These are phyloP conservation scores for Microcebus tavaratra DNA, from an alignment of 2,113 vertebrate genomes.

Conservation along the genomic window DNA sequence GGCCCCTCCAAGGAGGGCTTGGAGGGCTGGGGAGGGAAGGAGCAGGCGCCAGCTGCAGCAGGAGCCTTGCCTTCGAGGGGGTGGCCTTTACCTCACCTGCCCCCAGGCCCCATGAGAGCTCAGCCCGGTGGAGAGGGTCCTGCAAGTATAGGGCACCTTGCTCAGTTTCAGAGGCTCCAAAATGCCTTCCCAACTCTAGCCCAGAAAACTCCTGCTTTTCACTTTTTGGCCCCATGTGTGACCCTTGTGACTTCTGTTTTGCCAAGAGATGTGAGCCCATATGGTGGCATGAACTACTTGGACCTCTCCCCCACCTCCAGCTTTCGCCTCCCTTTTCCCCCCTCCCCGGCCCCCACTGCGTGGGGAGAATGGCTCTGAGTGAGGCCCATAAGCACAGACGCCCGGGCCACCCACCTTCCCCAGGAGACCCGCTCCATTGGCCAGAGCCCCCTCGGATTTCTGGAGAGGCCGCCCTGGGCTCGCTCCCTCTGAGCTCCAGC, in stretches of 20 bases:
- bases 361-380: background rate
- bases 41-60: background rate
- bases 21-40: background rate
- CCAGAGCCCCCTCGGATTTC: background rate
- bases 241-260: background rate
- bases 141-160: background rate
- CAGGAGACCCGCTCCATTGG: background rate
- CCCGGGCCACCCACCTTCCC: background rate
- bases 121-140: background rate
- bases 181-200: background rate
- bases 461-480: background rate
- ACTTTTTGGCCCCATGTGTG: background rate
- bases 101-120: background rate
- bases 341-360: background rate
- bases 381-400: background rate
- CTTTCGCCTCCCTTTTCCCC: background rate
- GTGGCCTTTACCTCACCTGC: background rate
- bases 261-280: background rate
- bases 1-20: background rate
- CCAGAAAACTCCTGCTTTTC: background rate
- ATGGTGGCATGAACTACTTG: background rate
- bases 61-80: background rate
- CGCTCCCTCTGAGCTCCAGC: background rate
- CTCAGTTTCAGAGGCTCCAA: background rate
- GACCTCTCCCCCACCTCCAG: background rate